Evolutionary conservation across 2,113 vertebrate genomes (phyloP).

Genomic region (Ranitomeya imitator): DNA sequence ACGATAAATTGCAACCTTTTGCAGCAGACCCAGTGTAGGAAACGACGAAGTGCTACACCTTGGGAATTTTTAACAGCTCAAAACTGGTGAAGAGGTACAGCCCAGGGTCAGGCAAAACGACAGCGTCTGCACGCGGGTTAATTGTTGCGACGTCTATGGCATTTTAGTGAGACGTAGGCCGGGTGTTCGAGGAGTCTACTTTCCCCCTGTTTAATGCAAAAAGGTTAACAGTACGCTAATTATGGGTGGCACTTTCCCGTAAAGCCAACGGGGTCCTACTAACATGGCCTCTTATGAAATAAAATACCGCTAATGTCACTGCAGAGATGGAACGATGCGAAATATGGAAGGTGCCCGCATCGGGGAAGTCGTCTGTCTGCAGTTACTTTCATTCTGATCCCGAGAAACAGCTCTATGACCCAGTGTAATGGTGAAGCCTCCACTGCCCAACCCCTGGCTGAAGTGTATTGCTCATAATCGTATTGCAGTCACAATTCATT

Average conservation of each 20-base stretch:
- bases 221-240: conserved; percentile 57
- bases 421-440: conserved; percentile 60
- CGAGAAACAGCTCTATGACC: conserved; percentile 61
- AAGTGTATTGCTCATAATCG: conserved; percentile 71
- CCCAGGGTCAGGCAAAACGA: conserved; percentile 60
- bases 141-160: conserved; percentile 54
- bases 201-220: conserved; percentile 46
- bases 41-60: conserved; percentile 30
- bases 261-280: conserved; percentile 30
- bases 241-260: conserved; percentile 12
- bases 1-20: conserved; percentile 54
- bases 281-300: conserved; percentile 41
- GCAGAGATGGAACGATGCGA: background rate
- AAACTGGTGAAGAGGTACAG: conserved; percentile 58
- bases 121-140: conserved; percentile 50
- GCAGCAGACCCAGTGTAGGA: conserved; percentile 6
- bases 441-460: conserved; percentile 71
- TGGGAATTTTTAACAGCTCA: conserved; percentile 57
- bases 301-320: conserved; percentile 38
- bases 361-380: conserved; percentile 62
- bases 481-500: conserved; percentile 80
- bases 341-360: conserved; percentile 50
- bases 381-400: conserved; percentile 59
- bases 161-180: conserved; percentile 58
- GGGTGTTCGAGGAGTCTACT: conserved; percentile 46